Conservation (phyloP, 2,113 vertebrate genomes). For the Tragelaphus scriptus region DNA sequence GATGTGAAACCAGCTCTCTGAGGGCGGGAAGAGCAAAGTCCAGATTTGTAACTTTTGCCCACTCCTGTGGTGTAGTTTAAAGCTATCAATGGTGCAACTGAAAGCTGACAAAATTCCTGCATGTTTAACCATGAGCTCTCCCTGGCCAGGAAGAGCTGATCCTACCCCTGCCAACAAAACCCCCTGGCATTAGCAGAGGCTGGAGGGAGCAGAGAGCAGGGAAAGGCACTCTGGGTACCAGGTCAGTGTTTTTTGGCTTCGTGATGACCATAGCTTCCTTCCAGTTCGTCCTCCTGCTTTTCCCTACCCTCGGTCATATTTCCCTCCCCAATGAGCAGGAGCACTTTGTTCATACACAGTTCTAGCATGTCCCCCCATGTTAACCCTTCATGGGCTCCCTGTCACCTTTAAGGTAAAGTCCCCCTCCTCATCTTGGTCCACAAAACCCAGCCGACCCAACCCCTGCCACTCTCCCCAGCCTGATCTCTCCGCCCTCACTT, state of each 20-base stretch:
- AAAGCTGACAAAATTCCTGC: rapidly evolving
- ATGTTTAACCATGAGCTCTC: neutral
- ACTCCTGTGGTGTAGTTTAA: neutral
- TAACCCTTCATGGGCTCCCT: neutral
- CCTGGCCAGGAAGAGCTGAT: neutral
- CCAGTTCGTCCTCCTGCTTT: neutral
- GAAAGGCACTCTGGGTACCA: too few relatives aligned
- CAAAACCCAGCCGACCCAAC: rapidly evolving
- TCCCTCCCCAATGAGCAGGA: neutral
- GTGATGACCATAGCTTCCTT: too few relatives aligned
- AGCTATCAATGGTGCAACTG: neutral
- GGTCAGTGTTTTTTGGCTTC: neutral
- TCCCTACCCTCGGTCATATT: neutral
- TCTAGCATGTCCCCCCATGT: rapidly evolving
- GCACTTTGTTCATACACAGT: neutral
- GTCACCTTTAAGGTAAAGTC: neutral
- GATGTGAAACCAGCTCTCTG: neutral
- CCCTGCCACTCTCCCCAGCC: neutral
- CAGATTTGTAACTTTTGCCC: neutral
- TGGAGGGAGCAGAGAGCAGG: neutral
- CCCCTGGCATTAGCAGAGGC: neutral
- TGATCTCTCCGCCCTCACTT: neutral
- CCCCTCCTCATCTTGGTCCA: neutral
- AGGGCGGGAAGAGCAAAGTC: rapidly evolving
- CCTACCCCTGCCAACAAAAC: neutral